phyloP scores from a whole-genome alignment of 2,113 vertebrate species.

The Bufo gargarizans region DNA sequence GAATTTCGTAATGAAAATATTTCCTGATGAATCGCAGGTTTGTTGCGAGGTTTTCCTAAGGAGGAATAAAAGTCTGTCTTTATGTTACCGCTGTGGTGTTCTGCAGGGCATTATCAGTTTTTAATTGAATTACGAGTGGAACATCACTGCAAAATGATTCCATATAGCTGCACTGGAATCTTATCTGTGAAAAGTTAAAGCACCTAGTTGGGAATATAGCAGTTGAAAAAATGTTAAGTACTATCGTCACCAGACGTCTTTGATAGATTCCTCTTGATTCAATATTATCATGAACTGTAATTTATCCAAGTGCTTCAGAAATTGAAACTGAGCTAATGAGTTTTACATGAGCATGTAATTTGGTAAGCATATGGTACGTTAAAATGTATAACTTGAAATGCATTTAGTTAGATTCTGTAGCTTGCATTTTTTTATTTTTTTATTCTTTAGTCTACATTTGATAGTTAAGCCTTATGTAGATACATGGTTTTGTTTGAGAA shows the following conservation, averaged over 20 bases:
- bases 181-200: conserved; percentile 31
- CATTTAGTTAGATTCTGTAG: background rate
- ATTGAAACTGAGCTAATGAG: background rate
- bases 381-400: background rate
- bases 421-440: background rate
- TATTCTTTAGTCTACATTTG: background rate
- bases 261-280: background rate
- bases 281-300: background rate
- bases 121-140: conserved; percentile 55
- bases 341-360: background rate
- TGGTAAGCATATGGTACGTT: background rate
- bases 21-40: conserved; percentile 61
- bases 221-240: background rate
- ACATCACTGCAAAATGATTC: conserved; percentile 42
- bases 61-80: conserved; percentile 21
- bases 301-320: background rate
- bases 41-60: conserved; percentile 11
- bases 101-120: conserved; percentile 47
- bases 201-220: background rate
- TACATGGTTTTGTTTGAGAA: background rate
- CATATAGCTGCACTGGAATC: conserved; percentile 17
- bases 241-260: background rate
- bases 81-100: conserved; percentile 16
- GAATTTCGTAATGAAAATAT: conserved; percentile 62
- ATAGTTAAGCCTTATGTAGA: background rate